Evolutionary conservation across 2,888 invertebrate species (phyloP).

Genomic region (Synergus japonicus): DNA sequence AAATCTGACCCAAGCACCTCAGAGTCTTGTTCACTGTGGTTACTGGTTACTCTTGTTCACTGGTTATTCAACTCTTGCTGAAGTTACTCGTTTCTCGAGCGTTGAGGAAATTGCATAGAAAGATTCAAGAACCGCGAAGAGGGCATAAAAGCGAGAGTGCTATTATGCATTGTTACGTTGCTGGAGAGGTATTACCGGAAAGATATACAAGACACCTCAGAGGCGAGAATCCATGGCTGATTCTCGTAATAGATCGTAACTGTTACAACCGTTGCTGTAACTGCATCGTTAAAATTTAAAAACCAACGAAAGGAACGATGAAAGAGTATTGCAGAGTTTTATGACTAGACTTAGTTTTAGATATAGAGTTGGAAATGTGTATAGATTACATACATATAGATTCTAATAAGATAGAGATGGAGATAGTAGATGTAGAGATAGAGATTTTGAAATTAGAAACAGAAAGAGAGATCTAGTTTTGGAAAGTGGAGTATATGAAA

Average conservation of each 20-base stretch:
- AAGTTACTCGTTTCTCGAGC: conserved; percentile 34
- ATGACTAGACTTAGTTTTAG: background rate
- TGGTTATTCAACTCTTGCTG: conserved; percentile 21
- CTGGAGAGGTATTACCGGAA: conserved; percentile 27
- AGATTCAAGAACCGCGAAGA: conserved; percentile 5
- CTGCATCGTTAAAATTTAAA: conserved; percentile 44
- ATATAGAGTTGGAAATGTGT: background rate
- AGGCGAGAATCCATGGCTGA: conserved; percentile 52
- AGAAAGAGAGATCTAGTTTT: background rate
- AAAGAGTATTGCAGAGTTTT: background rate
- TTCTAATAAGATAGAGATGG: background rate
- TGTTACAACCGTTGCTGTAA: conserved; percentile 17
- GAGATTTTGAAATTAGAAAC: background rate
- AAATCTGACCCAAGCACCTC: background rate
- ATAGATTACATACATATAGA: background rate
- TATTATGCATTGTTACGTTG: conserved; percentile 39
- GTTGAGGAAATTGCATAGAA: conserved; percentile 28
- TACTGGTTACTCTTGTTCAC: conserved; percentile 6
- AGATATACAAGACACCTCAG: conserved; percentile 13
- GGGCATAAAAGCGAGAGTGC: conserved; percentile 36
- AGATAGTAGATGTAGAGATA: background rate
- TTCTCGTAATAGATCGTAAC: conserved; percentile 47
- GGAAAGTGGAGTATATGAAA: background rate
- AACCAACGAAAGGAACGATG: conserved; percentile 8
- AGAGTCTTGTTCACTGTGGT: conserved; percentile 4